Percentiles rank a stretch among this genome's conserved stretches.
phyloP scores from a whole-genome alignment of 2,888 invertebrate species.

The Arge pagana region DNA sequence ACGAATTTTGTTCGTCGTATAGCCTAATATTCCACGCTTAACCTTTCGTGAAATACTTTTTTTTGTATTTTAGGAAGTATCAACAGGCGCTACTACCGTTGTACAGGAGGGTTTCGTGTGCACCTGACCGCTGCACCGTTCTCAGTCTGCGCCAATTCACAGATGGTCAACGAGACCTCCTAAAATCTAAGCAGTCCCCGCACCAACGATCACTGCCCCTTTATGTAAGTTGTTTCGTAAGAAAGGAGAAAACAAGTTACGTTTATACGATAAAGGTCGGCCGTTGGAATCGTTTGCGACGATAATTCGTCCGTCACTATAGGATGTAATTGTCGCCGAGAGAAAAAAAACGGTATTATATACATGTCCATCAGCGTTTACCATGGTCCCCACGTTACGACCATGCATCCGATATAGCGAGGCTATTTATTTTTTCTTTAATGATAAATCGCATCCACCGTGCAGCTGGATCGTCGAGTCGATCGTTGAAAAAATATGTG shows the following conservation, averaged over 20 bases:
- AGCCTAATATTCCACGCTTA: too few relatives aligned
- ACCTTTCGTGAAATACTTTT: constrained; percentile 13
- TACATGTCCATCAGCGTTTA: background rate
- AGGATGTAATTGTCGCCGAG: too few relatives aligned
- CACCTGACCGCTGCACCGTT: constrained; percentile 50
- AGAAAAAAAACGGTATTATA: too few relatives aligned
- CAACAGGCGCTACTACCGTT: constrained; percentile 42
- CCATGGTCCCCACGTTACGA: constrained; percentile 4
- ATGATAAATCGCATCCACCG: too few relatives aligned
- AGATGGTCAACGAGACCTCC: constrained; percentile 48
- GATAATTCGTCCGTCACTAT: too few relatives aligned
- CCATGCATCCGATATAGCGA: constrained; percentile 16
- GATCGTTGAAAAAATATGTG: too few relatives aligned
- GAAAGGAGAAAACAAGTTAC: constrained; percentile 24
- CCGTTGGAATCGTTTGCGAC: constrained; percentile 1
- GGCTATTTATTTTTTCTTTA: constrained; percentile 22
- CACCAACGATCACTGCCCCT: constrained; percentile 53
- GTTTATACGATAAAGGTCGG: too few relatives aligned
- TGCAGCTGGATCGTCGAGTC: too few relatives aligned
- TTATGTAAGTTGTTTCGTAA: constrained; percentile 42
- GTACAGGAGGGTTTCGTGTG: constrained; percentile 53
- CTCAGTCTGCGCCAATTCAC: constrained; percentile 44
- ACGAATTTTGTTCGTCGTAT: too few relatives aligned
- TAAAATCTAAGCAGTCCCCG: constrained; percentile 49
- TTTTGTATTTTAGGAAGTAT: constrained; percentile 43